Percentiles rank a stretch among this genome's conserved stretches.
These are phyloP conservation scores for Ommatoiulus sabulosus DNA, from an alignment of 2,888 invertebrate genomes.

Conservation along the genomic window DNA sequence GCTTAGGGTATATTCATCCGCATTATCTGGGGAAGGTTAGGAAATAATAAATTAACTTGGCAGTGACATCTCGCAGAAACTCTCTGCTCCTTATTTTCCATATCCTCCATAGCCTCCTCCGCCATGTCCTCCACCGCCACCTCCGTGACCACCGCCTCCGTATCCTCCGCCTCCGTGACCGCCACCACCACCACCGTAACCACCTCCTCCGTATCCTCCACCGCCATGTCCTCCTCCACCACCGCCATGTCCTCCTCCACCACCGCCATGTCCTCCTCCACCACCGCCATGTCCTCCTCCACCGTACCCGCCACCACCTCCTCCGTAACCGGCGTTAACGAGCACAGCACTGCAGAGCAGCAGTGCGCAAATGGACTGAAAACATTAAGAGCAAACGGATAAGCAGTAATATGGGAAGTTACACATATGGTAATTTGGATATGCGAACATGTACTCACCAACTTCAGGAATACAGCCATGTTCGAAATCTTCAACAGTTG, in stretches of 20 bases:
- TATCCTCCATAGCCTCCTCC: slow-evolving; percentile 37
- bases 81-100: not conserved
- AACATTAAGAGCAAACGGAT: not conserved
- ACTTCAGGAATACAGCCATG: not conserved
- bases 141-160: not conserved
- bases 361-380: not conserved
- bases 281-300: not conserved
- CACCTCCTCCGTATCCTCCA: not conserved
- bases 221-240: not conserved
- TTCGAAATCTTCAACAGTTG: not conserved
- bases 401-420: too few relatives aligned
- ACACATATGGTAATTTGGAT: not conserved
- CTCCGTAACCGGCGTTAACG: slow-evolving; percentile 13
- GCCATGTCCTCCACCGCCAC: not conserved
- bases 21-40: not conserved
- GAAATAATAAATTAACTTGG: not conserved
- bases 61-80: not conserved
- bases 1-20: not conserved
- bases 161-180: not conserved
- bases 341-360: not conserved
- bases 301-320: not conserved
- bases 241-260: not conserved
- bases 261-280: not conserved
- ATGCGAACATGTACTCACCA: not conserved
- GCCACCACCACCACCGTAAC: not conserved